Evolutionary conservation across 2,888 invertebrate genomes (phyloP), one percentile per base, ranked within the genome.

Genomic region (Drosophila dives): DNA sequence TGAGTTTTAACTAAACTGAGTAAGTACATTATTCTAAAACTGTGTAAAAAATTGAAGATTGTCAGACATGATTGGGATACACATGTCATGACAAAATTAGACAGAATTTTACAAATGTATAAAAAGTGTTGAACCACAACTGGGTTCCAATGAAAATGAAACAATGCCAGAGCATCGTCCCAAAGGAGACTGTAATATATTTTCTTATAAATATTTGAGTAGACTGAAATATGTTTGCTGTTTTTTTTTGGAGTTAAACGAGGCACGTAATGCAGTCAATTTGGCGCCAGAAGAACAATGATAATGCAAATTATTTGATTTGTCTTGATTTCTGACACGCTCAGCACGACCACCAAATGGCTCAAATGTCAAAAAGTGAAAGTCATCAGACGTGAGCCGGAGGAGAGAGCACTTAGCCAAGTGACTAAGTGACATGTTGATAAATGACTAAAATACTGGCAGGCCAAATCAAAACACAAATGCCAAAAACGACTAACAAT

Each of bases 391-490:
- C 76, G 56, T 58, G 60, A 68, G 45, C 32, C 49, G 49, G 40
- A 49, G 15, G 40, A 34, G 10, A 33, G 34, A 56, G 49, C 73
- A 77, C 83, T 77, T 64, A 63, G 76, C 72, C 29, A 6, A 29
- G 5, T 29, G 38, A 67, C 80, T 85, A 85, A 88, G 86, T 83
- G 83, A 82, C 83, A 83, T 77, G 79, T 83, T 83, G 83, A 83
- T 70, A 75, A 83, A 83, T 82, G 83, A 72, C 75, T 75, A 40
- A 61, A 50, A 51, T 29, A 64, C 62, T 45, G 51, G 36, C 40
- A 40, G 36, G 45, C 40, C 60, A 73, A 77, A 71, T 71, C 77
- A 80, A 60, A 79, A 55, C 59, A 49, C 69, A 72, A 72, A 72
- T 42, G 66, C 58, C 66, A 65, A 53, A 62, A 60, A 64, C 68